Conservation (phyloP, 2,113 vertebrate species). For the Rattus rattus region DNA sequence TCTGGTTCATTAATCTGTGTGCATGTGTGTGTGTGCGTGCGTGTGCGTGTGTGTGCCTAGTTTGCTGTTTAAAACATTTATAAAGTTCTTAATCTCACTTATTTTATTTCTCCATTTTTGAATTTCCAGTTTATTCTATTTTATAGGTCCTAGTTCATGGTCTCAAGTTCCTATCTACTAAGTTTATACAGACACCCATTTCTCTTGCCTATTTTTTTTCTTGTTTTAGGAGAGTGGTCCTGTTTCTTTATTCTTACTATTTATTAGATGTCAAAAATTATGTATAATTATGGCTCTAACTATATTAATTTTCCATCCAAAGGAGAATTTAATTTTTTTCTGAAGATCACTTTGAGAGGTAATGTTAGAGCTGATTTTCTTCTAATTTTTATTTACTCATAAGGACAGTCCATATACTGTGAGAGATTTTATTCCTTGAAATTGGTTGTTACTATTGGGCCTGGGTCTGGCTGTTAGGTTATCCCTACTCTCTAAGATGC, state of each 20-base stretch:
- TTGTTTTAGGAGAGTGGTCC: background rate
- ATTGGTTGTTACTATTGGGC: background rate
- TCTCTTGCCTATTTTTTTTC: background rate
- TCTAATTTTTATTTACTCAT: background rate
- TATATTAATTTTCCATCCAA: background rate
- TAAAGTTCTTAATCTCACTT: constrained; percentile 12
- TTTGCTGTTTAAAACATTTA: background rate
- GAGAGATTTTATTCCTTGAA: background rate
- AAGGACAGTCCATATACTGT: background rate
- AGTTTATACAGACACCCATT: background rate
- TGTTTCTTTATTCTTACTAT: background rate
- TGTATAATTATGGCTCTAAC: background rate
- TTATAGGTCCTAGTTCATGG: background rate
- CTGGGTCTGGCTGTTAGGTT: background rate
- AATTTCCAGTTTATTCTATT: constrained; percentile 25
- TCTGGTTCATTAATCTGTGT: background rate
- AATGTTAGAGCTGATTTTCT: background rate
- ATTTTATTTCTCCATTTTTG: background rate
- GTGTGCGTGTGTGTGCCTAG: background rate
- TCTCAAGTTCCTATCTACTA: background rate
- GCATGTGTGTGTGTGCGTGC: background rate
- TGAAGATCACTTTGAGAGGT: background rate
- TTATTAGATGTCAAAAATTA: background rate
- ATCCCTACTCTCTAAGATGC: background rate
- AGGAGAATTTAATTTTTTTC: background rate